Percentiles rank a stretch among this genome's conserved stretches.
Evolutionary conservation across 1,140 invertebrate species (phyloP).

Genomic region (Bombus ignitus): DNA sequence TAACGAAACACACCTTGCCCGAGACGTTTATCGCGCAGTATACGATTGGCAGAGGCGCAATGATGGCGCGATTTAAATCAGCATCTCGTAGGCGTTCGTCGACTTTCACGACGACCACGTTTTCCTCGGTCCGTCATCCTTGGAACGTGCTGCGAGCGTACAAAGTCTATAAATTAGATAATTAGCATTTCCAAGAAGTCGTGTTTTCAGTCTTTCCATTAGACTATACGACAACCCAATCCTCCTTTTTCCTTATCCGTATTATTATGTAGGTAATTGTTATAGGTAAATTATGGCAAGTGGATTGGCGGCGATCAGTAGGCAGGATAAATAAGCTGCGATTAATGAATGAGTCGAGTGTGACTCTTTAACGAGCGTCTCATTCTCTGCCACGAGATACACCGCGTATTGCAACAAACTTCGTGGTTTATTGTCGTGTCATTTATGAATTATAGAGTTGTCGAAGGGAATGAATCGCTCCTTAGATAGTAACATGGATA

Average conservation of each 20-base stretch:
- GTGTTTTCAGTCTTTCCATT: background rate
- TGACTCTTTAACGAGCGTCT: slow-evolving; percentile 23
- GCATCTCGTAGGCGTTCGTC: slow-evolving; percentile 17
- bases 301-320: too few relatives aligned
- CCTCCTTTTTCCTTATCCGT: background rate
- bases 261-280: slow-evolving; percentile 1
- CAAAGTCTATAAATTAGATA: slow-evolving; percentile 3
- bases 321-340: slow-evolving; percentile 1
- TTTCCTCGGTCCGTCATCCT: background rate
- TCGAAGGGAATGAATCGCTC: slow-evolving; percentile 32
- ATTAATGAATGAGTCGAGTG: slow-evolving; percentile 10
- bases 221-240: background rate
- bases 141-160: background rate
- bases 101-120: slow-evolving; percentile 20
- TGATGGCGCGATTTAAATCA: slow-evolving; percentile 23
- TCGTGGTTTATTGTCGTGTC: slow-evolving; percentile 45
- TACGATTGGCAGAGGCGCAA: slow-evolving; percentile 3
- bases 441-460: slow-evolving; percentile 41
- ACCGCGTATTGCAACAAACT: slow-evolving; percentile 2
- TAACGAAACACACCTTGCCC: slow-evolving; percentile 45
- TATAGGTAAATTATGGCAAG: background rate
- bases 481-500: slow-evolving; percentile 35
- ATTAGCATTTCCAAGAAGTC: background rate
- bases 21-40: background rate
- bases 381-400: background rate